Evolutionary conservation across 2,113 vertebrate species (phyloP).

Genomic region (Riparia riparia): DNA sequence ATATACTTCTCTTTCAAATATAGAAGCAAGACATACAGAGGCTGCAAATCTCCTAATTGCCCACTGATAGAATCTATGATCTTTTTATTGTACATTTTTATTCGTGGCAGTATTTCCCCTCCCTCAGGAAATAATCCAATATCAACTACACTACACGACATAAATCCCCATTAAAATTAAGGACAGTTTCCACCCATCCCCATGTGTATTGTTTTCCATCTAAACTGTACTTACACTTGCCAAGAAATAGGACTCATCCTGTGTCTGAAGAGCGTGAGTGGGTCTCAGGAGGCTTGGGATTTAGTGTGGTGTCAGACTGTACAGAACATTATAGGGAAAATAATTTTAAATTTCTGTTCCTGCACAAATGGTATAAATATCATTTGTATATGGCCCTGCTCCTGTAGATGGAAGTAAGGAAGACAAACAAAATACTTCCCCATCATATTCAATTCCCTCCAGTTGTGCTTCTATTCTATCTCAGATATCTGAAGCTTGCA

Average conservation of each 20-base stretch:
- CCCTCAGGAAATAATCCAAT: background rate
- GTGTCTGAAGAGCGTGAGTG: background rate
- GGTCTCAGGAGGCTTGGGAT: background rate
- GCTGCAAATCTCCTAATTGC: slow-evolving; percentile 15
- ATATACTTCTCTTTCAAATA: background rate
- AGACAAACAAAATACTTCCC: background rate
- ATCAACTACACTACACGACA: slow-evolving; percentile 1
- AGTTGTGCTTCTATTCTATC: background rate
- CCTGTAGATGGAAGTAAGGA: background rate
- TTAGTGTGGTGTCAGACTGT: background rate
- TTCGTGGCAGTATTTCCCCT: slow-evolving; percentile 29
- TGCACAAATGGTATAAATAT: background rate
- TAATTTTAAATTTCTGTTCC: background rate
- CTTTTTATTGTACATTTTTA: background rate
- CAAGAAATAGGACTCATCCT: background rate
- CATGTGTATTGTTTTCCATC: background rate
- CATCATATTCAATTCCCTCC: background rate
- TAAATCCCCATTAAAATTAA: slow-evolving; percentile 58
- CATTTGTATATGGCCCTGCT: background rate
- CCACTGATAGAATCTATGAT: slow-evolving; percentile 16
- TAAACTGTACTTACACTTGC: background rate
- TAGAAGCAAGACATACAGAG: background rate
- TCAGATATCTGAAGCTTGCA: background rate
- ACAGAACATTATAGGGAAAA: background rate
- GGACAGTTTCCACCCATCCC: background rate